Conservation (phyloP, 2,888 invertebrate species). For the Liodrosophila aerea region DNA sequence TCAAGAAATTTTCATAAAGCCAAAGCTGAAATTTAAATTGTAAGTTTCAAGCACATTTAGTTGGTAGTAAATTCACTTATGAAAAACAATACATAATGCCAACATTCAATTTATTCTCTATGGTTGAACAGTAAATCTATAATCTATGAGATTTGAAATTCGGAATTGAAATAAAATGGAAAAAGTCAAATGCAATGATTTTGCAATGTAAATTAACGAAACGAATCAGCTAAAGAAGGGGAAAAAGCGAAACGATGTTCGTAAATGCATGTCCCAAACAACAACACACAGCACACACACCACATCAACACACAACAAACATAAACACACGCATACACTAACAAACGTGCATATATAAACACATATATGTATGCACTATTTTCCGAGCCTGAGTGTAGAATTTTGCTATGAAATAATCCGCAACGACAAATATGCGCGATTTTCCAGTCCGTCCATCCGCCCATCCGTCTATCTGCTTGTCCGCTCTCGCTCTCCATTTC, state of each 20-base stretch:
- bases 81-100: too few relatives aligned
- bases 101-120: slow-evolving; percentile 11
- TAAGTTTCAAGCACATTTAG: too few relatives aligned
- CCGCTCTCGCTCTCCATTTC: slow-evolving; percentile 1
- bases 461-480: not conserved
- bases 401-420: slow-evolving; percentile 74
- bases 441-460: slow-evolving; percentile 28
- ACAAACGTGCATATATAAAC: slow-evolving; percentile 14
- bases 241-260: slow-evolving; percentile 32
- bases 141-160: slow-evolving; percentile 63
- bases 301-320: slow-evolving; percentile 22
- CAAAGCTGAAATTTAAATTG: too few relatives aligned
- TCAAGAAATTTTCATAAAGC: too few relatives aligned
- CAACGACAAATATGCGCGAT: slow-evolving; percentile 76
- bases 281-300: slow-evolving; percentile 26
- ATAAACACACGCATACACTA: slow-evolving; percentile 8
- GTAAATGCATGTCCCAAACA: slow-evolving; percentile 21
- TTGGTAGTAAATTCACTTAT: too few relatives aligned
- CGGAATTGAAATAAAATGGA: slow-evolving; percentile 2
- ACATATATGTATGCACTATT: slow-evolving; percentile 16
- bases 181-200: slow-evolving; percentile 39
- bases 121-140: slow-evolving; percentile 37
- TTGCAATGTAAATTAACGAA: slow-evolving; percentile 68
- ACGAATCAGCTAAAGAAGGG: slow-evolving; percentile 2
- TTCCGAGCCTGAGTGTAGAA: slow-evolving; percentile 47